phyloP scores from a whole-genome alignment of 2,888 invertebrate genomes.

The Oligia fasciuncula region DNA sequence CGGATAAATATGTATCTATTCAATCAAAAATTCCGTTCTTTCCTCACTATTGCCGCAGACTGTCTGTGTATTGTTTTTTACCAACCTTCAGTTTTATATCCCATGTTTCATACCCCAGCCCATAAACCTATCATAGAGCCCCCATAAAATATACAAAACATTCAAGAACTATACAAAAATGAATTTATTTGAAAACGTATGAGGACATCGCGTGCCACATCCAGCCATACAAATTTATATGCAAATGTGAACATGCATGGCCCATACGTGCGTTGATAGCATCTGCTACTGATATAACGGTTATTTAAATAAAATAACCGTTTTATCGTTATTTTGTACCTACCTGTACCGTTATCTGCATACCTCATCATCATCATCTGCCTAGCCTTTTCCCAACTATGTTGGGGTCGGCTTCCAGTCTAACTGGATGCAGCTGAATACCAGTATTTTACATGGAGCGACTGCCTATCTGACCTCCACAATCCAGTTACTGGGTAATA shows the following conservation, averaged over 20 bases:
- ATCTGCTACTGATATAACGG: constrained; percentile 49
- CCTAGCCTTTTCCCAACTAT: no score
- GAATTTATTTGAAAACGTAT: constrained; percentile 56
- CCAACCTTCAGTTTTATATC: constrained; percentile 20
- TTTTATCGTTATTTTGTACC: constrained; percentile 15
- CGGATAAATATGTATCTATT: not conserved
- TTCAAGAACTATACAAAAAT: constrained; percentile 54
- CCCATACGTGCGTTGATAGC: constrained; percentile 59
- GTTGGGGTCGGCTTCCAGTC: no score
- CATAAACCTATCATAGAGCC: constrained; percentile 45
- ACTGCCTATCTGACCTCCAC: no score
- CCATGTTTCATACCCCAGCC: not conserved
- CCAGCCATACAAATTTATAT: constrained; percentile 62
- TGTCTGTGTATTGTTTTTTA: not conserved
- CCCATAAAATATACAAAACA: constrained; percentile 49
- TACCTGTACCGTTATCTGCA: not conserved
- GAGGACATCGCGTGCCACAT: constrained; percentile 68
- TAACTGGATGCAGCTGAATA: no score
- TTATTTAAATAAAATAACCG: constrained; percentile 43
- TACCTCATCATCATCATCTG: not conserved
- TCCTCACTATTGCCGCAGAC: not conserved
- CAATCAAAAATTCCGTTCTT: not conserved
- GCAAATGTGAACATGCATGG: constrained; percentile 59
- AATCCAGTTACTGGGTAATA: no score
- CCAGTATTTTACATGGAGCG: no score